Evolutionary conservation across 2,797 vertebrate genomes (phyloP).

Genomic region (Leptodactylus fallax): DNA sequence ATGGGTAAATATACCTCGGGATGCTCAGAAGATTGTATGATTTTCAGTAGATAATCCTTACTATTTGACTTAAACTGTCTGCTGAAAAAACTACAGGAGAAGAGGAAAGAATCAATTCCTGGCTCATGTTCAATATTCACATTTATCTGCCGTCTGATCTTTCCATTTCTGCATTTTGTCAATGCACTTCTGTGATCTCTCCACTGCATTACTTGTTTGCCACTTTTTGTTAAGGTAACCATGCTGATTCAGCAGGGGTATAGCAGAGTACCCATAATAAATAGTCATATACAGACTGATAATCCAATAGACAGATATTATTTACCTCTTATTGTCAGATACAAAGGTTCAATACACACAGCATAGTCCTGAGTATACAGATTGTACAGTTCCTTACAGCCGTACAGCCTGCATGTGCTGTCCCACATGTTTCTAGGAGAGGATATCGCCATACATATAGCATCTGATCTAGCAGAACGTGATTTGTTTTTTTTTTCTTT

Average conservation of each 20-base stretch:
- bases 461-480: no score
- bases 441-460: no score
- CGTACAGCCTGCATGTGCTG: background rate
- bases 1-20: conserved; percentile 26
- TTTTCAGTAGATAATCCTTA: conserved; percentile 24
- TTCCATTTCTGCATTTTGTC: conserved; percentile 45
- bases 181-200: conserved; percentile 42
- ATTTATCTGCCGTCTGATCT: conserved; percentile 47
- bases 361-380: background rate
- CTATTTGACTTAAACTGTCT: conserved; percentile 40
- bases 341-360: background rate
- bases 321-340: background rate
- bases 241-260: background rate
- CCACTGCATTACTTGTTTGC: background rate
- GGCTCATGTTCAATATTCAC: conserved; percentile 44
- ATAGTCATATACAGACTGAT: background rate
- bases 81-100: conserved; percentile 19
- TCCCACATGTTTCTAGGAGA: background rate
- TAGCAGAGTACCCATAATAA: background rate
- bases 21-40: background rate
- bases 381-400: background rate
- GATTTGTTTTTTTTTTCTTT: no score
- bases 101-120: conserved; percentile 31
- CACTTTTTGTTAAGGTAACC: background rate
- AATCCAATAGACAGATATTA: background rate